phyloP scores from a whole-genome alignment of 2,113 vertebrate genomes.

The Pteronura brasiliensis region DNA sequence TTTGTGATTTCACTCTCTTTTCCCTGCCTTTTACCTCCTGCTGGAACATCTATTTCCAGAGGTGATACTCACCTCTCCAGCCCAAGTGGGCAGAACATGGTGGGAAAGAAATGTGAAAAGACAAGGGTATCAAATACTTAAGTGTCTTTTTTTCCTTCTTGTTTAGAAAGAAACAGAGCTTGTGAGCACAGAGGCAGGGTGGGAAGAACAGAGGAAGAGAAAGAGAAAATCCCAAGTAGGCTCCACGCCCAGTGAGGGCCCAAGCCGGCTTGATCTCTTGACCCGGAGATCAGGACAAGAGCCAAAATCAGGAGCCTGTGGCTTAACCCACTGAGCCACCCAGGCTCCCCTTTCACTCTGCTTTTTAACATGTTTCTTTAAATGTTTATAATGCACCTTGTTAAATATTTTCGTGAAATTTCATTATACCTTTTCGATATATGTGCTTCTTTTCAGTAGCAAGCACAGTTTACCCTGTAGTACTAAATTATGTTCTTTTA shows the following conservation, averaged over 20 bases:
- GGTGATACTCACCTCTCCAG: neutral
- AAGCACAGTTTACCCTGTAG: constrained; percentile 2
- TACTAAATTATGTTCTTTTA: constrained; percentile 25
- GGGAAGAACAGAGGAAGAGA: neutral
- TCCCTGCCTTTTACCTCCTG: neutral
- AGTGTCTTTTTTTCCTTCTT: neutral
- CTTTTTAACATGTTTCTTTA: constrained; percentile 3
- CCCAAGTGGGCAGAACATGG: neutral
- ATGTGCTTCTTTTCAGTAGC: constrained; percentile 11
- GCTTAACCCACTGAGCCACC: neutral
- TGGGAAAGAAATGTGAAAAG: neutral
- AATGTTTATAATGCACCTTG: constrained; percentile 53
- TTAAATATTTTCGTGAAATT: constrained; percentile 53
- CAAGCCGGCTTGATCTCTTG: neutral
- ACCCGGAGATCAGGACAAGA: neutral
- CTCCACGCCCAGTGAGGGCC: neutral
- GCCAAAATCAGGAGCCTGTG: neutral
- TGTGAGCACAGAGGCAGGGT: neutral
- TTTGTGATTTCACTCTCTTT: neutral
- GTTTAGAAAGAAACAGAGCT: neutral
- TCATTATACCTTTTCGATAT: neutral
- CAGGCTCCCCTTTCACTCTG: neutral
- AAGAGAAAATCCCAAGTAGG: neutral
- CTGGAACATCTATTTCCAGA: neutral
- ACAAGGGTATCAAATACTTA: neutral